Percentiles rank a stretch among this genome's conserved stretches.
These are phyloP conservation scores for Micoletzkya japonica DNA, from an alignment of 2,888 invertebrate species.

Conservation along the genomic window DNA sequence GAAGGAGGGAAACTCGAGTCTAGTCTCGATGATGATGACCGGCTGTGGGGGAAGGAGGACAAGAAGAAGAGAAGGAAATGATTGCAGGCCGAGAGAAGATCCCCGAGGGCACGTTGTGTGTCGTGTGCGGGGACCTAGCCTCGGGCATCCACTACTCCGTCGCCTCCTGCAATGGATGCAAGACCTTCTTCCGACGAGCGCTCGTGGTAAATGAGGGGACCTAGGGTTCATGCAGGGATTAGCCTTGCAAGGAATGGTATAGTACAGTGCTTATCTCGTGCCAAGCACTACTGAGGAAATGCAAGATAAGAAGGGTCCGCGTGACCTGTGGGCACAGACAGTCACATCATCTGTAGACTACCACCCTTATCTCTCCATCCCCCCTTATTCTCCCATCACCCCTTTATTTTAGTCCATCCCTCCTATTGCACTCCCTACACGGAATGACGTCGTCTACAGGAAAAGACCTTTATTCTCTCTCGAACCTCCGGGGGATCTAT, in stretches of 20 bases:
- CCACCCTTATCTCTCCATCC: no score
- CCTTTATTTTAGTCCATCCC: no score
- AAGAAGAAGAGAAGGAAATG: background rate
- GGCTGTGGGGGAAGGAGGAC: background rate
- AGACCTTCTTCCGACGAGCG: conserved; percentile 52
- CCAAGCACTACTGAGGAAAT: no score
- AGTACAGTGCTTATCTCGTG: no score
- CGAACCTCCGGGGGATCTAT: no score
- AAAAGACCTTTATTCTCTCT: no score
- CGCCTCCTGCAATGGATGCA: conserved; percentile 52
- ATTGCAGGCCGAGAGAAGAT: conserved; percentile 53
- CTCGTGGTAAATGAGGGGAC: conserved; percentile 40
- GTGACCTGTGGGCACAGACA: no score
- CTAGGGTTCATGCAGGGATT: background rate
- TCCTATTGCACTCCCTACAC: no score
- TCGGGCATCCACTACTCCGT: conserved; percentile 53
- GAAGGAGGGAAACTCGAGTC: conserved; percentile 11
- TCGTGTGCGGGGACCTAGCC: conserved; percentile 50
- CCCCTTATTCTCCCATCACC: no score
- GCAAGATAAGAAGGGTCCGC: no score
- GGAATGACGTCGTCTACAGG: no score
- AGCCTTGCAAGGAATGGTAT: background rate
- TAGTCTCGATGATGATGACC: background rate
- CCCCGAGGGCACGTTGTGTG: conserved; percentile 53
- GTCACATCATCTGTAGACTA: no score